These are phyloP conservation scores for Pogonus chalceus DNA, from an alignment of 1,140 invertebrate species.

Conservation along the genomic window DNA sequence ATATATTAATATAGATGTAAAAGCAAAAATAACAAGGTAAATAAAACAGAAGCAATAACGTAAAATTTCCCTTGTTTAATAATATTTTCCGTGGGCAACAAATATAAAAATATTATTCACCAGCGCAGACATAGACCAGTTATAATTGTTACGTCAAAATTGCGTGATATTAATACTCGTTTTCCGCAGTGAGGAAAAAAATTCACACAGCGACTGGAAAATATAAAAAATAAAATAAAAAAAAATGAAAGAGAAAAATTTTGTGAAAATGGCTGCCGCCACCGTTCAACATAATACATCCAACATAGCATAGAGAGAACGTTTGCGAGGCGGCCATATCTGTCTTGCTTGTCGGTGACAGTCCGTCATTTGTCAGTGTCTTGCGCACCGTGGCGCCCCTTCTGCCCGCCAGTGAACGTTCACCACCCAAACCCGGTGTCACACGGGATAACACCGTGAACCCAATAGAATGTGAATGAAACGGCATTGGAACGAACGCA, in stretches of 20 bases:
- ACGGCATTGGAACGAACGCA: too few species aligned
- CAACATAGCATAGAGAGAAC: conserved; percentile 25
- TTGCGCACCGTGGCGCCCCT: conserved; percentile 27
- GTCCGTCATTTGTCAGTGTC: conserved; percentile 38
- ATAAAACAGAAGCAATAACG: too few species aligned
- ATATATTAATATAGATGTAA: too few species aligned
- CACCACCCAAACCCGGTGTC: conserved; percentile 20
- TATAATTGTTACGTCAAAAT: conserved; percentile 30
- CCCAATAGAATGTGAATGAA: conserved; percentile 25
- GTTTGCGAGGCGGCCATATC: conserved; percentile 33
- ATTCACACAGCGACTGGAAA: conserved; percentile 16
- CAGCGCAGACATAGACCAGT: too few species aligned
- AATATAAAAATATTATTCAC: too few species aligned
- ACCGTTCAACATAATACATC: conserved; percentile 3
- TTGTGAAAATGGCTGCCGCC: conserved; percentile 32
- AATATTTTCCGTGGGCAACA: too few species aligned
- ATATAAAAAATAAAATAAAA: conserved; percentile 17
- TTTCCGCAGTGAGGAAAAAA: conserved; percentile 27
- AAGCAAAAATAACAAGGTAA: too few species aligned
- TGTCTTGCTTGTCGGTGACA: conserved; percentile 38
- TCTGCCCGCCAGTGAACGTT: not conserved
- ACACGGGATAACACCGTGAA: conserved; percentile 37
- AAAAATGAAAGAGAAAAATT: conserved; percentile 30
- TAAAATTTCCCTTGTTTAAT: too few species aligned
- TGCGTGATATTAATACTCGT: conserved; percentile 31